Evolutionary conservation across 2,797 vertebrate species (phyloP), one percentile per base, ranked within the genome.

Genomic region (Sandelia bainsii): DNA sequence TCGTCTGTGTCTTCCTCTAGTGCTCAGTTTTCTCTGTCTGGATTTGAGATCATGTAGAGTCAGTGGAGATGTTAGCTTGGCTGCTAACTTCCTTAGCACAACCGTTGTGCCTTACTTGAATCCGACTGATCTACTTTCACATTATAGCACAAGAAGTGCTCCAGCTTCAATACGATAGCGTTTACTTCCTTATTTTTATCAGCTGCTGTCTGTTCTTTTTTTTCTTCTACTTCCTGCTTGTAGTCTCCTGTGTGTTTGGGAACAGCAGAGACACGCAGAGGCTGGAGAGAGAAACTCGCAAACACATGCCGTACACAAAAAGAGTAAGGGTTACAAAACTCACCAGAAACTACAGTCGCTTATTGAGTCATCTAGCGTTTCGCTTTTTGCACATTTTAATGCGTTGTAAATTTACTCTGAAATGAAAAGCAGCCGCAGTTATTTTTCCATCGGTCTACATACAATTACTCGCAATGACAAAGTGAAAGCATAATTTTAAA

Each of bases 151-250:
- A 50, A 53, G 14, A 48, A n/a, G 6, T 34, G 19, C 57, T 77
- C 14, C 42, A 32, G 51, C 48, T 75, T 46, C 23, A 48, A 29
- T 8, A 27, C 67, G 51, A 72, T 65, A 34, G 40, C 59, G 48
- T 81, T 90, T 76, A 92, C 93, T 94, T 95, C 93, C 93, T 84
- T 88, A 34, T 94, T 93, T 84, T 84, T 52, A 63, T 81, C 61
- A 32, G 80, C 77, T 71, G 59, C 73, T 71, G n/a, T 51, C 32
- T 51, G 22, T 6, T 16, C 68, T 62, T 60, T 52, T 52, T 80
- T 66, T 63, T 34, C 69, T 49, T 53, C 72, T 63, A 87, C 86
- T 92, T 93, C 92, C 87, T 88, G 84, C 57, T 75, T 70, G 66
- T 23, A 50, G 70, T 58, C 61, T 71, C 1, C 27, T 8, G 76